Conservation (phyloP, 1,140 invertebrate species). For the Thaumetopoea pityocampa region DNA sequence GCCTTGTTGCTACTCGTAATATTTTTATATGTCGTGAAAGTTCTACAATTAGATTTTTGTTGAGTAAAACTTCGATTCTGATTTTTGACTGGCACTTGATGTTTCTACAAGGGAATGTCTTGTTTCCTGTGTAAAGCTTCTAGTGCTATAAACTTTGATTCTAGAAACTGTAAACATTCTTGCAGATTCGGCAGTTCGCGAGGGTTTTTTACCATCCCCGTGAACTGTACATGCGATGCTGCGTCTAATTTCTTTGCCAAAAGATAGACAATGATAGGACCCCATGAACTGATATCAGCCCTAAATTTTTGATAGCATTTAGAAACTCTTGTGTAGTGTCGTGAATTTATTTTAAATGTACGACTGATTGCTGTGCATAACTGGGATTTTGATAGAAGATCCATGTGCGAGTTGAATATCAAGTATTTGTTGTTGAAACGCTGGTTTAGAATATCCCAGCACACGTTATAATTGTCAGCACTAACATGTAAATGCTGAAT, state of each 20-base stretch:
- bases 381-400: constrained; percentile 9
- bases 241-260: constrained; percentile 23
- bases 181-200: constrained; percentile 19
- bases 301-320: constrained; percentile 22
- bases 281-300: constrained; percentile 17
- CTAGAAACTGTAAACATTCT: constrained; percentile 21
- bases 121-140: constrained; percentile 15
- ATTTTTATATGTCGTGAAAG: background rate
- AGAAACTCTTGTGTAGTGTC: constrained; percentile 22
- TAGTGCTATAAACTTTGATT: constrained; percentile 19
- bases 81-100: constrained; percentile 1
- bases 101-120: constrained; percentile 1
- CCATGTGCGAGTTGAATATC: constrained; percentile 21
- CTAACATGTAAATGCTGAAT: constrained; percentile 20
- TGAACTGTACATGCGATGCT: constrained; percentile 12
- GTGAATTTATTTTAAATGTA: constrained; percentile 17
- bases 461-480: constrained; percentile 14
- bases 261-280: constrained; percentile 19
- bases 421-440: constrained; percentile 18
- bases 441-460: constrained; percentile 21
- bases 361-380: constrained; percentile 20
- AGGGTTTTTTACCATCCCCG: constrained; percentile 13
- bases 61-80: background rate
- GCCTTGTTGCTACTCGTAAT: constrained; percentile 2
- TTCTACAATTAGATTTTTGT: no score